These are phyloP conservation scores for Parauchenoglanis punctatus DNA, from an alignment of 2,797 vertebrate species.

Conservation along the genomic window DNA sequence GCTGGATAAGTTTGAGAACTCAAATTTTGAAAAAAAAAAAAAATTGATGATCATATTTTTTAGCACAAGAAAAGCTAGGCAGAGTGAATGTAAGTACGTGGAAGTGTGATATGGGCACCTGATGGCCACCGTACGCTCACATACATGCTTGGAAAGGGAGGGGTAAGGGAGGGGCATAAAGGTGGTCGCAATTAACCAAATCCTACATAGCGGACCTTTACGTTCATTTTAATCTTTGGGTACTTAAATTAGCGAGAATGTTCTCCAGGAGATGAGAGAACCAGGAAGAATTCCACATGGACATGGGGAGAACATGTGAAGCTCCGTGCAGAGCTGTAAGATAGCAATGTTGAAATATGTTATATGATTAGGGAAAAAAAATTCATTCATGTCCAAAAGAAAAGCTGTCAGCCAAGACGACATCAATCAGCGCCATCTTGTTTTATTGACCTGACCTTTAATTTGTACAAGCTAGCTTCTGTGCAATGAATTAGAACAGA, in stretches of 20 bases:
- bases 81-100: too few species aligned
- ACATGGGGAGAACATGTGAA: neutral
- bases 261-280: neutral
- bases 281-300: neutral
- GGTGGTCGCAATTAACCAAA: too few species aligned
- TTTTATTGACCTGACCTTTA: constrained; percentile 3
- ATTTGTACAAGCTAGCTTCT: neutral
- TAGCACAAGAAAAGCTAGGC: too few species aligned
- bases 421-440: neutral
- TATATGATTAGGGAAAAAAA: neutral
- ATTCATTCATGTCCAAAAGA: neutral
- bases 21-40: too few species aligned
- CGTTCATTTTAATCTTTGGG: neutral
- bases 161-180: too few species aligned
- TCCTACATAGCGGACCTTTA: too few species aligned
- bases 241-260: neutral
- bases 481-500: neutral
- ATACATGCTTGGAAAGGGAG: too few species aligned
- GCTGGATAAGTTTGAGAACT: too few species aligned
- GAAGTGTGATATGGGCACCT: too few species aligned
- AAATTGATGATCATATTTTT: too few species aligned
- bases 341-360: neutral
- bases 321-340: neutral
- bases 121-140: too few species aligned
- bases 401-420: neutral